Percentiles rank a stretch among this genome's conserved stretches.
Conservation (phyloP, 1,140 invertebrate species). For the Proctacanthus coquilletti region DNA sequence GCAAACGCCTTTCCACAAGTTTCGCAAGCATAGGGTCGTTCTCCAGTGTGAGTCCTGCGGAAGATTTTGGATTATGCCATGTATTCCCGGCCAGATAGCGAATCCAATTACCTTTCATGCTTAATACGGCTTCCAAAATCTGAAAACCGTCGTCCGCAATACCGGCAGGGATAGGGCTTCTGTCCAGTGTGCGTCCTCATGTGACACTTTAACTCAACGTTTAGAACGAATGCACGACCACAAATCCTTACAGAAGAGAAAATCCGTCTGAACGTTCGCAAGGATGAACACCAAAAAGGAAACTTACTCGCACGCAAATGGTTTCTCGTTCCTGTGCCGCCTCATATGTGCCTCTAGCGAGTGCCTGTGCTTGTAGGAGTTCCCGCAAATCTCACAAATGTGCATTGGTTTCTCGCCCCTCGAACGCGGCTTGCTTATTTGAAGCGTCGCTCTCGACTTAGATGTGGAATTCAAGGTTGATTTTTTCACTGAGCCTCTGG, state of each 20-base stretch:
- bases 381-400: constrained; percentile 24
- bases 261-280: not conserved
- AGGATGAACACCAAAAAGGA: not conserved
- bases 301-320: constrained; percentile 26
- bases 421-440: too few species aligned
- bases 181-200: constrained; percentile 25
- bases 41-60: constrained; percentile 51
- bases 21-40: constrained; percentile 51
- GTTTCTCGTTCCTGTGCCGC: constrained; percentile 21
- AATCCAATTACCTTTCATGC: constrained; percentile 36
- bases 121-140: constrained; percentile 40
- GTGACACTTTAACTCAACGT: constrained; percentile 26
- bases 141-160: constrained; percentile 51
- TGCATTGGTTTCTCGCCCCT: constrained; percentile 9
- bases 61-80: not conserved
- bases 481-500: too few species aligned
- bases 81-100: not conserved
- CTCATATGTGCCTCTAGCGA: constrained; percentile 24
- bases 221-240: constrained; percentile 19
- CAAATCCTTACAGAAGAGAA: constrained; percentile 16
- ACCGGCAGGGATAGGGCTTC: constrained; percentile 48
- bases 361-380: constrained; percentile 21
- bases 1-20: constrained; percentile 57
- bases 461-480: too few species aligned
- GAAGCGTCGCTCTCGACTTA: too few species aligned